Evolutionary conservation across 2,113 vertebrate species (phyloP), one percentile per base, ranked within the genome.

Genomic region (Callospermophilus lateralis): DNA sequence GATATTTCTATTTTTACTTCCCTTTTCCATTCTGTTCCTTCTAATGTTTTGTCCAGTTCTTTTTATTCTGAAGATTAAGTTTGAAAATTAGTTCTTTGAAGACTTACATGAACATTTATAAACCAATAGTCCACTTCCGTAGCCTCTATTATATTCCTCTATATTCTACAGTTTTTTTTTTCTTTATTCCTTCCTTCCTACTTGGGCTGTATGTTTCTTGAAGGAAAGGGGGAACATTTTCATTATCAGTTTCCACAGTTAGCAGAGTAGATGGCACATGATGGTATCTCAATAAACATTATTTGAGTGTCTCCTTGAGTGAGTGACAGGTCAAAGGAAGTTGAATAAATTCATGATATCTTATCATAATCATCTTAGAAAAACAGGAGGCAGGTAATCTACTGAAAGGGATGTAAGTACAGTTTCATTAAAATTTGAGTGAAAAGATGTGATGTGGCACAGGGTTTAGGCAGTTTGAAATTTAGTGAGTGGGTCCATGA

Each of bases 61-160:
- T 55, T 28, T 74, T 89, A 80, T 42, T 96, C 20, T 84, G 90
- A 63, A 81, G 77, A n/a, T 4, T 58, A 61, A 89, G 58, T 63
- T 81, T 89, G 58, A 76, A 89, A 89, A 80, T 92, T 89, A 80
- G 22, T 91, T 45, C 26, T 85, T 94, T 58, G 68, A 61, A 84
- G 70, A 34, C 19, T 84, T 84, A 42, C 65, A 39, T n/a, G 37
- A 92, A 15, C 37, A 26, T 94, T 48, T 9, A 51, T 8, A 16
- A 16, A 37, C 55, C 73, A 28, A 53, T 45, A 74, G 15, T 79
- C 51, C 61, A 53, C n/a, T 32, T 77, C 34, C 20, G 7, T 87
- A 74, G 80, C 16, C 26, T 78, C 55, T 74, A 32, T 51, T 77
- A 30, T 74, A 15, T 78, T 39, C 16, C 22, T 87, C 13, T 83